Evolutionary conservation across 2,797 vertebrate genomes (phyloP), one percentile per base, ranked within the genome.

Genomic region (Selene dorsalis): DNA sequence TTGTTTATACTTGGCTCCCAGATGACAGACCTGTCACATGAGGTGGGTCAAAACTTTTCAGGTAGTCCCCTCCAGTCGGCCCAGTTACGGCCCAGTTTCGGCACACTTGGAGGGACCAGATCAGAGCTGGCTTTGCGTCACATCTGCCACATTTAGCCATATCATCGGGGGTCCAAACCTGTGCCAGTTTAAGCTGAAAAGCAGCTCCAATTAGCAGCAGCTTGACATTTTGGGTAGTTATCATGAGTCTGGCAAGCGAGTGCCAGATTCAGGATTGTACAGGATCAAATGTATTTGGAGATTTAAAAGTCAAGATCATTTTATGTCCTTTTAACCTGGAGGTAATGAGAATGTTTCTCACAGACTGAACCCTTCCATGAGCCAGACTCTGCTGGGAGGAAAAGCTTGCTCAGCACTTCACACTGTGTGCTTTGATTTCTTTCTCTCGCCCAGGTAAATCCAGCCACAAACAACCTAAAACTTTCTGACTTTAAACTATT

Each of bases 391-490:
- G 43, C 61, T 59, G 32, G 1, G 66, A 62, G 53, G 41, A 72
- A 38, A 58, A 17, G 58, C 81, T 56, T 52, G 38, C 58, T 87
- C 56, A 78, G 76, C 65, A 14, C 12, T 77, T 79, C 65, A 16
- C 11, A 9, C 52, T 48, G 38, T n/a, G 24, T 4, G 70, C 70
- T 74, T 52, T 69, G 22, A 69, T 69, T 66, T 73, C 16, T 24
- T 2, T 28, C 13, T 32, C 24, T n/a, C 22, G 43, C 66, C 43
- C 66, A 75, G 47, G 66, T 68, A 75, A 75, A 81, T 73, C 67
- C 79, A 57, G 63, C 26, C 56, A 69, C 68, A 84, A 79, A 84
- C 73, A 82, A 39, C 26, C 64, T 67, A 38, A 83, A 84, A 63
- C 85, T 11, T 38, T 64, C 74, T 41, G 79, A 78, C 50, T 45